Evolutionary conservation across 2,888 invertebrate genomes (phyloP).

Genomic region (Trachelus troglodyta): DNA sequence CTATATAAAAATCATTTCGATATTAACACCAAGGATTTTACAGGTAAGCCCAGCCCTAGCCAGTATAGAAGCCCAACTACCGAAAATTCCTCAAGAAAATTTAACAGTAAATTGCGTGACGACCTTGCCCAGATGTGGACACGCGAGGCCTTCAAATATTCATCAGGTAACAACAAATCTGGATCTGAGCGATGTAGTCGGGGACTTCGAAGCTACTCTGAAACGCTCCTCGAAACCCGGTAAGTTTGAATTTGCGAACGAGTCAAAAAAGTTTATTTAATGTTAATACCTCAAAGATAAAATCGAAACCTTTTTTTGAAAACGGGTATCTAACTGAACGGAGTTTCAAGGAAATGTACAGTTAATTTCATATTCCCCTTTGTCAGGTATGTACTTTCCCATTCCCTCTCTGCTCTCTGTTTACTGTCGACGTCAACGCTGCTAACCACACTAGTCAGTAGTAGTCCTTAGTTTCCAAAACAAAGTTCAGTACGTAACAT

Average conservation of each 20-base stretch:
- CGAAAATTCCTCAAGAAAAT: conserved; percentile 49
- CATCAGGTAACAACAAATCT: conserved; percentile 24
- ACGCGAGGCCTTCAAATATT: conserved; percentile 26
- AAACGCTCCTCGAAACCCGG: conserved; percentile 63
- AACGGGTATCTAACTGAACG: neutral
- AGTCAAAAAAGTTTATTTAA: neutral
- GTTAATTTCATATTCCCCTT: neutral
- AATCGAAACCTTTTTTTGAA: neutral
- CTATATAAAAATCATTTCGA: neutral
- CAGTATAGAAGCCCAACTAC: conserved; percentile 44
- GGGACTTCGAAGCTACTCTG: conserved; percentile 78
- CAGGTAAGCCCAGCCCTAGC: conserved; percentile 53
- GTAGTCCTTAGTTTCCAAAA: neutral
- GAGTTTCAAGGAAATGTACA: neutral
- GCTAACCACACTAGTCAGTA: neutral
- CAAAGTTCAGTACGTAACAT: neutral
- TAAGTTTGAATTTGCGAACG: conserved; percentile 22
- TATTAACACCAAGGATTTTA: neutral
- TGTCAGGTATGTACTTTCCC: neutral
- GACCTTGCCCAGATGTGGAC: conserved; percentile 41
- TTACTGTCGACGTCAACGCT: neutral
- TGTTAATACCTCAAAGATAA: neutral
- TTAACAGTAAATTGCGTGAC: conserved; percentile 29
- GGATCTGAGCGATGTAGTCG: conserved; percentile 70
- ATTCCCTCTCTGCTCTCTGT: neutral